Conservation (phyloP, 2,113 vertebrate species). For the Pandion haliaetus region DNA sequence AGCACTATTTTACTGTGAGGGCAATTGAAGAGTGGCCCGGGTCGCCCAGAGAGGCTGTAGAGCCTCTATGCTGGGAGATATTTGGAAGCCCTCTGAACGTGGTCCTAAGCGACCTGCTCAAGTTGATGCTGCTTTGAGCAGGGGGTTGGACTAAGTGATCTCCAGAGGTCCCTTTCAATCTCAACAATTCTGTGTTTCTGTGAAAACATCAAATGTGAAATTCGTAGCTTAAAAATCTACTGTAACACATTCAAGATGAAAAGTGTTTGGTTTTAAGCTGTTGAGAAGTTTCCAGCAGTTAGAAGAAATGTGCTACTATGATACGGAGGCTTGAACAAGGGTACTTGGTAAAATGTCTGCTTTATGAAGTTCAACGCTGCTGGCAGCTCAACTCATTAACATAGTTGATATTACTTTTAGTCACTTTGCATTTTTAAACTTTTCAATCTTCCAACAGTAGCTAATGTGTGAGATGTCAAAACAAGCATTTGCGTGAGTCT, state of each 20-base stretch:
- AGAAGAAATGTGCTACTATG: fast-evolving
- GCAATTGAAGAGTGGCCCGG: too few relatives aligned
- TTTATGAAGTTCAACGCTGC: background rate
- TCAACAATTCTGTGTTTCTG: background rate
- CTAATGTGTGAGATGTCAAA: background rate
- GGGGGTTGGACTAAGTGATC: background rate
- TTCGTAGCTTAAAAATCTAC: background rate
- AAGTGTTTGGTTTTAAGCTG: background rate
- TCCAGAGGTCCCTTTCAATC: background rate
- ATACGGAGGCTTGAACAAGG: background rate
- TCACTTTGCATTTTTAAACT: background rate
- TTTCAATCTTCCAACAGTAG: background rate
- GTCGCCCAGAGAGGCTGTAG: background rate
- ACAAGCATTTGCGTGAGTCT: background rate
- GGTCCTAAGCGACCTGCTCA: background rate
- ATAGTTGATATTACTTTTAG: background rate
- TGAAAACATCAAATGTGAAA: background rate
- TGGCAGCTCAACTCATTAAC: background rate
- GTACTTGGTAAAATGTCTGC: background rate
- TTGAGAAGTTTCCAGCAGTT: background rate
- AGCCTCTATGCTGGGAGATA: background rate
- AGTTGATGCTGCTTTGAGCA: background rate
- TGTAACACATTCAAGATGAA: background rate
- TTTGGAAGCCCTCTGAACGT: fast-evolving
- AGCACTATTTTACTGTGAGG: background rate